Evolutionary conservation across 1,140 invertebrate genomes (phyloP).

Genomic region (Spodoptera litura): DNA sequence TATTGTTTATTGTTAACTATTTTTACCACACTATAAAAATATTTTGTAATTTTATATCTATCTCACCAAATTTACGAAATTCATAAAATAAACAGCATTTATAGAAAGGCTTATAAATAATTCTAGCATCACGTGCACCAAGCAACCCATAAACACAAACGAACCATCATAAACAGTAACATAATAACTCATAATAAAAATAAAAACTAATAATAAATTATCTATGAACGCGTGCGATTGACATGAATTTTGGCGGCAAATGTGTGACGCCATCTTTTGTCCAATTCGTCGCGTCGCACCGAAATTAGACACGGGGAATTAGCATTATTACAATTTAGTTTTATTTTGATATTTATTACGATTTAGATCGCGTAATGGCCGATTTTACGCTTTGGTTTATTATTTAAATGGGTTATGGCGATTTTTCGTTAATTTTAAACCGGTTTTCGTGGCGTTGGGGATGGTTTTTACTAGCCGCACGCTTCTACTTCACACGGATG

Average conservation of each 20-base stretch:
- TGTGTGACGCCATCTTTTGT: slow-evolving; percentile 72
- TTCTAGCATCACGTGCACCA: too few relatives aligned
- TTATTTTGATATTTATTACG: slow-evolving; percentile 61
- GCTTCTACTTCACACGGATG: too few relatives aligned
- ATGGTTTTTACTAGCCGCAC: too few relatives aligned
- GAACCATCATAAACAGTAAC: too few relatives aligned
- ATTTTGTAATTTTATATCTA: too few relatives aligned
- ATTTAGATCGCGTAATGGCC: slow-evolving; percentile 51
- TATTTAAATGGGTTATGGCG: slow-evolving; percentile 55
- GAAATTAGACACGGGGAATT: slow-evolving; percentile 3
- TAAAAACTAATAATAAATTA: slow-evolving; percentile 48
- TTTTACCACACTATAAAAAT: too few relatives aligned
- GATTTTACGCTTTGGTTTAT: slow-evolving; percentile 59
- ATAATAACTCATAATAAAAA: background rate
- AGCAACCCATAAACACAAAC: too few relatives aligned
- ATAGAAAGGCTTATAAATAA: too few relatives aligned
- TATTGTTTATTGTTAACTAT: too few relatives aligned
- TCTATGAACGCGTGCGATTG: slow-evolving; percentile 63
- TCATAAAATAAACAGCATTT: too few relatives aligned
- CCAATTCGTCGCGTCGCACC: slow-evolving; percentile 63
- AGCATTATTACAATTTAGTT: slow-evolving; percentile 34
- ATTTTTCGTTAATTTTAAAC: slow-evolving; percentile 20
- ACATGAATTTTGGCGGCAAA: slow-evolving; percentile 70
- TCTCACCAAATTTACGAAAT: too few relatives aligned
- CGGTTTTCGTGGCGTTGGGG: background rate